Evolutionary conservation across 2,888 invertebrate genomes (phyloP), one percentile per base, ranked within the genome.

Genomic region (Agonopterix alstromeriana): DNA sequence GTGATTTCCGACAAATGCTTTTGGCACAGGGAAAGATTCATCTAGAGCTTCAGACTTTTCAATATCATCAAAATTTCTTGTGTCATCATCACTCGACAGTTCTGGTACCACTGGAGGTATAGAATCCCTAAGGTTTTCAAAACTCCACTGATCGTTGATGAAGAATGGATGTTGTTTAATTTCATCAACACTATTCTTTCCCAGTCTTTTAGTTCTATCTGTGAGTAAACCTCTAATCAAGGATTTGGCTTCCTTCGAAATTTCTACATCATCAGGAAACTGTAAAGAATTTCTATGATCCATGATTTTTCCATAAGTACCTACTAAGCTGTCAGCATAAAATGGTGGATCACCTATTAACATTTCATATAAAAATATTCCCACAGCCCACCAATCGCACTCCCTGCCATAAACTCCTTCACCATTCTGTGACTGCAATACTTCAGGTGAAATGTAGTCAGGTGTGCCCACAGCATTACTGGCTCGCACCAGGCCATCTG

Each of bases 381-480:
- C 99, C 27, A 99, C 98, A 12, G 98, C 98, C 98, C 98, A 99
- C 97, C 98, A 98, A 86, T 99, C 98, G 87, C 98, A 98, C 83
- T 99, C 99, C 42, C 97, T 91, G 0, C 99, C 99, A 80, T 99
- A 99, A 52, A 97, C 95, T 50, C 97, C 97, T 73, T 97, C 96
- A 40, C 96, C 95, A 57, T 98, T 98, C 85, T 98, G 98, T 38
- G 98, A 98, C 77, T 97, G 97, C 58, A 99, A 90, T 48, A 99
- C 99, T 89, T 99, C 99, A 0, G 99, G 99, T 48, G 98, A 98
- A 66, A 99, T 99, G 77, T 99, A 99, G 84, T 99, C 99, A 8
- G 99, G 99, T 5, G 99, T 99, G 36, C 99, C 99, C 8, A 99
- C 99, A 7, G 99, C 99, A 63, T 98, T 98, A 74, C 98, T 98